Conservation (phyloP, 2,113 vertebrate species). For the Oophaga pumilio region DNA sequence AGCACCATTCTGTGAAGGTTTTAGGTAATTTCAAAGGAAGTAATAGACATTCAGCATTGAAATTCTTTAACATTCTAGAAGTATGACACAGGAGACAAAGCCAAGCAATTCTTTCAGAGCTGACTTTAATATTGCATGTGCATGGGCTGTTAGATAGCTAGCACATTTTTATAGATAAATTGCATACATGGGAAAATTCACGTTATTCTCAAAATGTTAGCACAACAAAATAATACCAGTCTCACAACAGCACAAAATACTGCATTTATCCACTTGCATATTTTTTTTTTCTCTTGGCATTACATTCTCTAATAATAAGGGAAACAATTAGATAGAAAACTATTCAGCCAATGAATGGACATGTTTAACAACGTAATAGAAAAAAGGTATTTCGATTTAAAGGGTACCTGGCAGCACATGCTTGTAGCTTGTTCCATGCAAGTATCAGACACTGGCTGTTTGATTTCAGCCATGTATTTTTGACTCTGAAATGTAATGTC, state of each 20-base stretch:
- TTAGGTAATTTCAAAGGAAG: conserved; percentile 17
- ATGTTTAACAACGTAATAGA: neutral
- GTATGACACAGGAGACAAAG: neutral
- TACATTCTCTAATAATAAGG: neutral
- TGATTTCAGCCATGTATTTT: too few relatives aligned
- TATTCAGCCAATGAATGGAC: neutral
- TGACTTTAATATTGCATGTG: neutral
- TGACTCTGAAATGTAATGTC: too few relatives aligned
- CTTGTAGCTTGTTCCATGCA: too few relatives aligned
- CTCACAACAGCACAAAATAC: neutral
- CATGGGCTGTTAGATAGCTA: neutral
- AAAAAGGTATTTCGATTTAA: too few relatives aligned
- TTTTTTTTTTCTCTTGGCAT: neutral
- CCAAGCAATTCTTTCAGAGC: neutral
- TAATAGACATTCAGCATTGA: neutral
- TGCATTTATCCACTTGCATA: neutral
- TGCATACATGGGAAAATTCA: neutral
- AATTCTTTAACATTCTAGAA: neutral
- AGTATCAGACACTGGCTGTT: too few relatives aligned
- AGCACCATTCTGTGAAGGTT: conserved; percentile 8
- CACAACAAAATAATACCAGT: neutral
- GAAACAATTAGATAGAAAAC: neutral
- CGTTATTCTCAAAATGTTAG: neutral
- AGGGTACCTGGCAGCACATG: too few relatives aligned
- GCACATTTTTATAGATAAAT: neutral